These are phyloP conservation scores for Cydia fagiglandana DNA, from an alignment of 1,140 invertebrate genomes.

Conservation along the genomic window DNA sequence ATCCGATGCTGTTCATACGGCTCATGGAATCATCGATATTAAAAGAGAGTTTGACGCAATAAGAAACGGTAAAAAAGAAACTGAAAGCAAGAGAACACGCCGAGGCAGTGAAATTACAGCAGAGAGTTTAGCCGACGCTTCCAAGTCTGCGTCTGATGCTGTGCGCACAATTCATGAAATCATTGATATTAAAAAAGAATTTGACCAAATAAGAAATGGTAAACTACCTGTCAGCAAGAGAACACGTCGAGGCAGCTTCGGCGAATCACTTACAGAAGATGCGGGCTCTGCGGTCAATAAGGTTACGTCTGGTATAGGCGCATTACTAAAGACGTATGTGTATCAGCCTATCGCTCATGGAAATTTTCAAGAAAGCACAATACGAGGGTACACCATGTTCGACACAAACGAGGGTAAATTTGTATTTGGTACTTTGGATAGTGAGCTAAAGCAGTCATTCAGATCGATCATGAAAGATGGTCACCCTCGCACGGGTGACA, in stretches of 20 bases:
- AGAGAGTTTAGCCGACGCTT: neutral
- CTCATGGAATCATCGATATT: neutral
- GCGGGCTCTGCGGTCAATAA: neutral
- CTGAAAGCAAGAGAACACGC: neutral
- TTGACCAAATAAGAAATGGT: neutral
- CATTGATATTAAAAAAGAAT: neutral
- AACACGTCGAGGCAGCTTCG: neutral
- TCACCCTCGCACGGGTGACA: neutral
- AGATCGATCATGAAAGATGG: neutral
- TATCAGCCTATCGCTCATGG: neutral
- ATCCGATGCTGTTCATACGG: neutral
- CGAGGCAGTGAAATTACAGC: neutral
- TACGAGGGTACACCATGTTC: neutral
- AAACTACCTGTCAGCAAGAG: neutral
- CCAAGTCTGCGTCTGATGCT: neutral
- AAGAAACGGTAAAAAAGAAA: neutral
- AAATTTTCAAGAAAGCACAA: neutral
- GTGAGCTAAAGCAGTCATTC: neutral
- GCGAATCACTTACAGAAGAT: neutral
- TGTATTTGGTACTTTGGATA: neutral
- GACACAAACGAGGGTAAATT: neutral
- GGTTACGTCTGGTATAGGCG: neutral
- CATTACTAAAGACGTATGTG: neutral
- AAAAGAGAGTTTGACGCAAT: neutral
- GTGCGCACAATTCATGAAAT: neutral